Conservation (phyloP, 2,797 vertebrate species). For the Hyperoplus lanceolatus region DNA sequence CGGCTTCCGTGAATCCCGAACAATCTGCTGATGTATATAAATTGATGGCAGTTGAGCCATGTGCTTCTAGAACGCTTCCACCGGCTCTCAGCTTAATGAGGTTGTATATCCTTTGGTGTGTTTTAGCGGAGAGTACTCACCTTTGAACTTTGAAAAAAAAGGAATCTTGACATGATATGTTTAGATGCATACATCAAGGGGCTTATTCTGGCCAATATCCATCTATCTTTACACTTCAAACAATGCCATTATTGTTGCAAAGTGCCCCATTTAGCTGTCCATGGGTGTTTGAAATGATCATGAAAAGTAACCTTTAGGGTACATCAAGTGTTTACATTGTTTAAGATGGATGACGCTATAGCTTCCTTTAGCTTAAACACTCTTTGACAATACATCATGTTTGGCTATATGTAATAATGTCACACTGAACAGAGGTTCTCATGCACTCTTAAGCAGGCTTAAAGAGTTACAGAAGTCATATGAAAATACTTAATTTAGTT, state of each 20-base stretch:
- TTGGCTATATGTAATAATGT: background rate
- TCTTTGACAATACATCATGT: constrained; percentile 25
- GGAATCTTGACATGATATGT: constrained; percentile 16
- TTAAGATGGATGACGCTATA: constrained; percentile 51
- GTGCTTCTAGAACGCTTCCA: constrained; percentile 25
- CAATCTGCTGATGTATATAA: constrained; percentile 65
- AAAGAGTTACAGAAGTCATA: background rate
- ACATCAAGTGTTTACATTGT: constrained; percentile 66
- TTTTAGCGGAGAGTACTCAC: constrained; percentile 23
- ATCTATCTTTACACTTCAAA: constrained; percentile 67
- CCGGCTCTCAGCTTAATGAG: constrained; percentile 53
- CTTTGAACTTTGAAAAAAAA: constrained; percentile 43
- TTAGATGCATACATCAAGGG: background rate
- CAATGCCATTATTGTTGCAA: constrained; percentile 49
- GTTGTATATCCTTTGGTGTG: constrained; percentile 46
- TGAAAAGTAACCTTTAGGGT: constrained; percentile 42
- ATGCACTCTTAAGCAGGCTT: too few relatives aligned
- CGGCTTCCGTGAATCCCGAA: constrained; percentile 56
- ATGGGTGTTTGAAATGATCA: constrained; percentile 68
- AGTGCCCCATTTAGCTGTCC: constrained; percentile 62
- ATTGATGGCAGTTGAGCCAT: constrained; percentile 56
- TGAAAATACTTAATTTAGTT: constrained; percentile 11
- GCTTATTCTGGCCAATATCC: constrained; percentile 29
- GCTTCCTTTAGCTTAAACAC: constrained; percentile 26
- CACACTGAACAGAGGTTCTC: background rate